A percentile compares a stretch with the other conserved stretches of the same genome.
Conservation (phyloP, 2,888 invertebrate genomes). For the Epinotia nisella region DNA sequence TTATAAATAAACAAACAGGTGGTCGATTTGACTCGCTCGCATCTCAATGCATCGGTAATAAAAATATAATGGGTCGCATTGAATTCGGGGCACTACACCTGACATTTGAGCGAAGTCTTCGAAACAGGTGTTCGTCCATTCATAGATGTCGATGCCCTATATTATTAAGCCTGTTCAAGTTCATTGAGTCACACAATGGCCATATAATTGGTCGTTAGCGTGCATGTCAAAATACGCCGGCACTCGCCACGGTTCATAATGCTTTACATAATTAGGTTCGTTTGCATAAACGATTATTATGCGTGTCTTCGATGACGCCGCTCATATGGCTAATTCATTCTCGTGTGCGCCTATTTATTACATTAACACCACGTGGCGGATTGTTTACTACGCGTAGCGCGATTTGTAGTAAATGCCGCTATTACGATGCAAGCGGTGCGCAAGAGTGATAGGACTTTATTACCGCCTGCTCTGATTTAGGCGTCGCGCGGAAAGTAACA, state of each 20-base stretch:
- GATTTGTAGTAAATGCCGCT: slow-evolving; percentile 70
- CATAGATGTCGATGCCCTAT: slow-evolving; percentile 80
- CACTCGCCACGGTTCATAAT: slow-evolving; percentile 69
- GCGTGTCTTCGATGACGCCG: slow-evolving; percentile 79
- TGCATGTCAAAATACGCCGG: slow-evolving; percentile 78
- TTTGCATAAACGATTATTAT: slow-evolving; percentile 83
- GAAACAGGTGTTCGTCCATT: slow-evolving; percentile 77
- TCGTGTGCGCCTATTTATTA: slow-evolving; percentile 79
- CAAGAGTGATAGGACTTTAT: slow-evolving; percentile 51
- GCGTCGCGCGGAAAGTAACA: slow-evolving; percentile 35
- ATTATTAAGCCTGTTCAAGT: slow-evolving; percentile 79
- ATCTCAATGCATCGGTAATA: slow-evolving; percentile 58
- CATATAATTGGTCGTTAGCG: slow-evolving; percentile 79
- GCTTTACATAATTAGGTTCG: slow-evolving; percentile 81
- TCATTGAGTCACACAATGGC: slow-evolving; percentile 80
- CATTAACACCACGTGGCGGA: slow-evolving; percentile 78
- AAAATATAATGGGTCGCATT: slow-evolving; percentile 67
- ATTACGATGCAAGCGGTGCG: slow-evolving; percentile 55
- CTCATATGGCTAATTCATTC: slow-evolving; percentile 78
- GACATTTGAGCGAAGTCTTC: slow-evolving; percentile 66
- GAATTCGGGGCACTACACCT: slow-evolving; percentile 70
- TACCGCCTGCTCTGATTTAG: slow-evolving; percentile 46
- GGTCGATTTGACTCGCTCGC: slow-evolving; percentile 51
- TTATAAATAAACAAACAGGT: slow-evolving; percentile 57
- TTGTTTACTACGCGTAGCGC: slow-evolving; percentile 72